Base-by-base conservation (phyloP, 2,888 invertebrate species). In the Standfussiana lucernea region DNA sequence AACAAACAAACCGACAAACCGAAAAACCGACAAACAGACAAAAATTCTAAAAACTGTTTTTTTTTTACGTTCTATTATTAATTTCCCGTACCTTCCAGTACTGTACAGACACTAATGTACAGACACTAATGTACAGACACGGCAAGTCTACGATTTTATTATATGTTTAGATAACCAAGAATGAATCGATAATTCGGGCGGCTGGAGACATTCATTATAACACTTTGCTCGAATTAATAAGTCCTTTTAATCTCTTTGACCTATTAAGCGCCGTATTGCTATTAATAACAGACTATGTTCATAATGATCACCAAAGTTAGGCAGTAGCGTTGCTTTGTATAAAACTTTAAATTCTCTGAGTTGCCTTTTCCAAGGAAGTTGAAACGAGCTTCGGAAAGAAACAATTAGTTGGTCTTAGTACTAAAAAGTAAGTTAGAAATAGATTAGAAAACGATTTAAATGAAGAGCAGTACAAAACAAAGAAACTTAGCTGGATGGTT, bases 391-490 rank as follows among this genome's bases (percentile, higher is more conserved):
- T 59, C n/a, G 56, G 32, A 28, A 53, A 45, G 32, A 28, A 78
- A 56, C 40, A 71, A 78, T 71, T 71, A 59, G 56, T 40, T 65
- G n/a, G n/a, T 65, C 24, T 37, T 47, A 35, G 47, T 64, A 56
- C 40, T 35, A n/a, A 35, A 56, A 70, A 79, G 40, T 42, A 24
- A 65, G 40, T 71, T 65, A 65, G 64, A 56, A 71, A 65, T 65
- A 71, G 47, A 79, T 71, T 47, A 79, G 64, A 56, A 65, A 79
- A 71, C 8, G n/a, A 21, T 56, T 77, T 21, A 32, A 37, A 37
- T 64, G 3, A 1, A 53, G 8, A 24, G 4, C 7, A 77, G n/a
- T 21, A n/a, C 15, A 42, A 35, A 1, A 42, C n/a, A 45, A 50
- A 47, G 42, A 53, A 4, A 50, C 8, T 15, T 6, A 21, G n/a